Evolutionary conservation across 2,797 vertebrate genomes (phyloP), one percentile per base, ranked within the genome.

Genomic region (Poliocrania exsul): DNA sequence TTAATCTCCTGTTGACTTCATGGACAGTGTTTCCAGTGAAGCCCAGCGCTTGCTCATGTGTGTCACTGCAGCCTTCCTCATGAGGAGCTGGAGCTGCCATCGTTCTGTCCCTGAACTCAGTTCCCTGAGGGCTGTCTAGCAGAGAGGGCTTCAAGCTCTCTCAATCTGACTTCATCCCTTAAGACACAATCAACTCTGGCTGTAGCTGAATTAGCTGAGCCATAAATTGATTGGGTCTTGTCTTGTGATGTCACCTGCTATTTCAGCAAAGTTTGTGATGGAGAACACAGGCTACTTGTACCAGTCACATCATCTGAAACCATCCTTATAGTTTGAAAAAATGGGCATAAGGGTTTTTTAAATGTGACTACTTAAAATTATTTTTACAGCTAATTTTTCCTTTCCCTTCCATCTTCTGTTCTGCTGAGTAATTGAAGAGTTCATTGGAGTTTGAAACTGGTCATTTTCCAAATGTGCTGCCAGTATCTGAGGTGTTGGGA

Each of bases 41-140:
- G 73, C 38, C 16, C 8, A 23, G 54, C 29, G 7, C 29, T 47
- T 0, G 0, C 38, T 31, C 3, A 3, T 38, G 12, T 6, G 24
- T 44, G 56, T 29, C 33, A 4, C 5, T 40, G 21, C 20, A 38
- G 8, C 3, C 20, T 79, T 72, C 16, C 38, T 42, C 0, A 0
- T 0, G 5, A 24, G 51, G 47, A 69, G 18, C 67, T 58, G 50
- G 46, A 53, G n/a, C 18, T 95, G 60, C 61, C 3, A 0, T 33
- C 28, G 16, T 26, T 37, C 47, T 64, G 49, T 66, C 26, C 46
- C 70, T 24, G 54, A 46, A 5, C 58, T 56, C 31, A 13, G 13
- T 3, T 86, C 11, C 19, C 25, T 5, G 16, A 37, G 65, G 37
- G 21, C 21, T 8, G 13, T 8, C 29, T 26, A 7, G 14, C 46